Base-by-base conservation (phyloP, 1,140 invertebrate genomes). In the Leucophenga varia region DNA sequence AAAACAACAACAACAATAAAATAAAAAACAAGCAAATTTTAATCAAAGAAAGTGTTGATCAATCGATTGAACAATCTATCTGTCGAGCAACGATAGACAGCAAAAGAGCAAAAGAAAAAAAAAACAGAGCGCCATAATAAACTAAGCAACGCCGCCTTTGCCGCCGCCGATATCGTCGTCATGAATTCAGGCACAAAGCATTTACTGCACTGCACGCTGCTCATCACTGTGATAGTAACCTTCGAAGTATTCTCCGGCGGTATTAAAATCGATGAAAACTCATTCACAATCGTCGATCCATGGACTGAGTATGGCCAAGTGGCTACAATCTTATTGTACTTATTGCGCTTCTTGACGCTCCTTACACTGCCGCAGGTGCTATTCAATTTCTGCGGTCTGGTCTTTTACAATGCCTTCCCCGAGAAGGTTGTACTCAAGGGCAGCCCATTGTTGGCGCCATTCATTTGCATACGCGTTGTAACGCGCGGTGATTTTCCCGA, bases 401-500 rank as follows among this genome's bases (percentile, higher is more conserved):
- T 90, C 21, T 82, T 93, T 49, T 98, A 94, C 75, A 97, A 98
- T 79, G 90, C 92, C 44, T 98, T 98, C 76, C 92, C 93, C 25
- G 90, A 93, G 55, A 94, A 93, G 79, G 91, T 97, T 4, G 80
- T 86, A 47, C 79, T 97, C 2, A 94, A 95, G 76, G 89, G 89
- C 6, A 93, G 91, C 2, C 93, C 92, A 9, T 75, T 97, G 6
- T 76, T 96, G 48, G 93, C 93, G 14, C 95, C 96, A 3, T 97
- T 97, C 73, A 88, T 98, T 38, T 97, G 94, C 74, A 91, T 98
- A 52, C 82, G 96, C 42, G 86, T 97, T 6, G 96, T 99, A 0
- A 98, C 96, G 0, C 82, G 94, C 49, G 96, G 96, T 1, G 92
- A 97, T 77, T 98, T 89, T 78, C 92, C 95, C 2, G 86, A 95